Evolutionary conservation across 2,797 vertebrate species (phyloP).

Genomic region (Coregonus suidteri): DNA sequence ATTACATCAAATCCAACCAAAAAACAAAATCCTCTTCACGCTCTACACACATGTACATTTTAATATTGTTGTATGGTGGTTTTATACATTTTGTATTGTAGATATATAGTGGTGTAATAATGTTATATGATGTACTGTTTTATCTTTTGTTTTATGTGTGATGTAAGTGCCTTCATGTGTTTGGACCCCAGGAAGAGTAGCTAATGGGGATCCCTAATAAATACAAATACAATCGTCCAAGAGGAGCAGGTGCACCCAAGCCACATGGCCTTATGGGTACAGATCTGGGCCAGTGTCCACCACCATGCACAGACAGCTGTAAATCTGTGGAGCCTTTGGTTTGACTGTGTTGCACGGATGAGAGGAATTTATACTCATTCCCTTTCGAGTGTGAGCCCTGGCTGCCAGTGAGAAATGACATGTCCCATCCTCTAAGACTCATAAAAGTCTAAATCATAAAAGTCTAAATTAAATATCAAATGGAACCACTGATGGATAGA

Average conservation of each 20-base stretch:
- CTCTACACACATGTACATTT: no score
- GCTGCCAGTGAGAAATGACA: conserved; percentile 72
- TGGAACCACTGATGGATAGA: conserved; percentile 81
- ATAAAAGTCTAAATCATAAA: conserved; percentile 85
- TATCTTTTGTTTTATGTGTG: no score
- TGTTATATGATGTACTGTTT: no score
- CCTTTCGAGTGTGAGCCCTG: conserved; percentile 62
- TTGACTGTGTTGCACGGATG: conserved; percentile 64
- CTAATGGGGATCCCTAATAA: no score
- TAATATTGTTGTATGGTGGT: no score
- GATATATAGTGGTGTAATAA: no score
- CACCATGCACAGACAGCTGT: conserved; percentile 58
- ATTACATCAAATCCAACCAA: no score
- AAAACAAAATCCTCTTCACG: no score
- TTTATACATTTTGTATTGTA: no score
- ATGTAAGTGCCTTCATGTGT: no score
- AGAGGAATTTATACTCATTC: conserved; percentile 77
- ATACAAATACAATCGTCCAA: neutral
- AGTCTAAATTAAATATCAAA: conserved; percentile 85
- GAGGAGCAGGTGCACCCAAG: conserved; percentile 26
- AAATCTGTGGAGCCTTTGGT: conserved; percentile 68
- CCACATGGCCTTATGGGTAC: conserved; percentile 24
- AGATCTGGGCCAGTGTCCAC: conserved; percentile 50
- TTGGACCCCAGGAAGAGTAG: no score
- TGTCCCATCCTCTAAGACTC: conserved; percentile 78